A percentile compares a stretch with the other conserved stretches of the same genome.
Evolutionary conservation across 2,113 vertebrate species (phyloP).

Genomic region (Pica pica): DNA sequence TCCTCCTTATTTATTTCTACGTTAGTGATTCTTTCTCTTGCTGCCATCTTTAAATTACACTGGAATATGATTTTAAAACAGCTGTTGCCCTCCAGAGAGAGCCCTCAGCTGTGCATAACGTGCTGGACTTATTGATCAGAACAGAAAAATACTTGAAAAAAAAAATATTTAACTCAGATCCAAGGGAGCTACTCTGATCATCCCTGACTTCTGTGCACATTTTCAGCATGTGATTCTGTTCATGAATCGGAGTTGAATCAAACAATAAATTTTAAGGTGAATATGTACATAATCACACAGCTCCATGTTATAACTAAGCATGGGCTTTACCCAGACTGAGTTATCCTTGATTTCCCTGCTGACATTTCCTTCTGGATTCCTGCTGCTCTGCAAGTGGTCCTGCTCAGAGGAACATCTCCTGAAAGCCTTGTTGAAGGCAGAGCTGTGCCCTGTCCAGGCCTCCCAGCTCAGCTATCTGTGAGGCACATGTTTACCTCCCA

Average conservation of each 20-base stretch:
- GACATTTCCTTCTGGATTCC: not conserved
- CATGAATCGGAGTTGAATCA: accelerated
- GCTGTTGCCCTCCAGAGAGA: not conserved
- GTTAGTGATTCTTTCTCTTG: not conserved
- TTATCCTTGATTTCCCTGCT: not conserved
- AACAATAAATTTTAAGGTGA: not conserved
- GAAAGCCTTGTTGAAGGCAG: not conserved
- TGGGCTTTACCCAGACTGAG: not conserved
- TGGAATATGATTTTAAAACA: not conserved
- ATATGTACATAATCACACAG: not conserved
- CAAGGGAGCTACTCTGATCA: not conserved
- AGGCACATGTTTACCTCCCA: not conserved
- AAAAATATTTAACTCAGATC: not conserved
- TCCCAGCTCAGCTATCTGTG: not conserved
- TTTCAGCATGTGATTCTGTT: not conserved
- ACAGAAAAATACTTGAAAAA: not conserved
- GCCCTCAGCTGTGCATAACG: not conserved
- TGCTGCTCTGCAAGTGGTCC: not conserved
- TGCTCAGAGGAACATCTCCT: not conserved
- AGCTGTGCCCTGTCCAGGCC: not conserved
- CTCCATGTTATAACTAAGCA: not conserved
- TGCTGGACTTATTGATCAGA: not conserved
- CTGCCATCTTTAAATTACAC: not conserved
- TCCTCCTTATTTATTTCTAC: not conserved
- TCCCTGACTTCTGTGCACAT: not conserved